Evolutionary conservation across 2,797 vertebrate species (phyloP), one percentile per base, ranked within the genome.

Genomic region (Peromyscus attwateri): DNA sequence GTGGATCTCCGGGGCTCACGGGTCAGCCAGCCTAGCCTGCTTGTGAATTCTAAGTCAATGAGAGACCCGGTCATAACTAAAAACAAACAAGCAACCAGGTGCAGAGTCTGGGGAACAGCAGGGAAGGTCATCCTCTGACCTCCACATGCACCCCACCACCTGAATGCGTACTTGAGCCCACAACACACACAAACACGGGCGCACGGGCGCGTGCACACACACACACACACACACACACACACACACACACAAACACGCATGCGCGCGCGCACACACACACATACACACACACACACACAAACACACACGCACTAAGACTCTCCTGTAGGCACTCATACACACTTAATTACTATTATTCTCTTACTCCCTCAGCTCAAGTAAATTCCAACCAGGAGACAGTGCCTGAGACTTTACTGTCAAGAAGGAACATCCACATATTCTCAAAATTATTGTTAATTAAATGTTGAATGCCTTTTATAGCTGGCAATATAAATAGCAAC

Each of bases 361-460:
- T 62, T 27, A 1, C 25, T 49, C 34, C n/a, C 11, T 19, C 4
- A 16, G 34, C 37, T 68, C 2, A 0, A 0, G 9, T 8, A 10
- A 27, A 27, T 12, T 25, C 84, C 82, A 17, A 3, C 0, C 3
- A 27, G 1, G 6, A 25, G 13, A 29, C 10, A 16, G 8, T 0
- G 31, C 14, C 83, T 1, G 9, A 37, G 71, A 29, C 43, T n/a
- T n/a, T 11, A 77, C 66, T 40, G 2, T 60, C 89, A 9, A 1
- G 46, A 62, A 55, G 17, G 29, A 77, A 43, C 0, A 0, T 16
- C 81, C 76, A 29, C 23, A 1, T 88, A 64, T 0, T 31, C 71
- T 46, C 88, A 68, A 37, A 95, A 34, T 73, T 52, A 79, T 31
- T 87, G 81, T 95, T 93, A 95, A 90, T 85, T 95, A 92, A 97